phyloP scores from a whole-genome alignment of 2,888 invertebrate species.

The Hyppa rectilinea region DNA sequence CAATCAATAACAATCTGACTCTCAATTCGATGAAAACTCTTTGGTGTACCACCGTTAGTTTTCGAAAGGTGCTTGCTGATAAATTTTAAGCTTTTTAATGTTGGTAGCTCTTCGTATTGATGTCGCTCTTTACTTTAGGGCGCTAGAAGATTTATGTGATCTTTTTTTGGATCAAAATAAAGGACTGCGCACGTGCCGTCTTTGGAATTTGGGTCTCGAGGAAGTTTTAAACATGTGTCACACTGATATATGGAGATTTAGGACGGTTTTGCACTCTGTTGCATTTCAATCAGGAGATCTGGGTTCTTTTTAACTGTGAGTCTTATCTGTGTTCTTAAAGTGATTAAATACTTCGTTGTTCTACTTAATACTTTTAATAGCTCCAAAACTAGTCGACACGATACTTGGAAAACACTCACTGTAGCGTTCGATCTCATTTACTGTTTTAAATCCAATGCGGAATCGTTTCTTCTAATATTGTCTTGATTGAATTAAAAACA shows the following conservation, averaged over 20 bases:
- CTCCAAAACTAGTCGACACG: conserved; percentile 4
- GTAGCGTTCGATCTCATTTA: conserved; percentile 40
- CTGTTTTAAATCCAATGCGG: conserved; percentile 39
- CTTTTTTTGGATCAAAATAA: conserved; percentile 39
- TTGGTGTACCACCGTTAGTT: conserved; percentile 27
- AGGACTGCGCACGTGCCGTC: not conserved
- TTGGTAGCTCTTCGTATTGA: conserved; percentile 28
- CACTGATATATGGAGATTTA: not conserved
- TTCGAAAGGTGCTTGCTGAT: conserved; percentile 43
- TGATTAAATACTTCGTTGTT: not conserved
- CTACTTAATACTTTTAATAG: conserved; percentile 1
- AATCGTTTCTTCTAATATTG: conserved; percentile 28
- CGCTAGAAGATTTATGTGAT: conserved; percentile 41
- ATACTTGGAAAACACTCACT: conserved; percentile 23
- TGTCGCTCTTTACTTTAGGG: conserved; percentile 47
- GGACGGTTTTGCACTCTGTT: conserved; percentile 1
- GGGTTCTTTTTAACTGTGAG: not conserved
- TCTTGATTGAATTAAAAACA: conserved; percentile 46
- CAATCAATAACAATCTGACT: conserved; percentile 56
- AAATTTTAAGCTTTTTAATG: conserved; percentile 40
- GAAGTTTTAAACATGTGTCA: conserved; percentile 11
- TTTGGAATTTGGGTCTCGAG: conserved; percentile 14
- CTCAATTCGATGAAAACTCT: conserved; percentile 40
- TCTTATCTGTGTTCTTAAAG: not conserved
- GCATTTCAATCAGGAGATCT: not conserved